phyloP scores from a whole-genome alignment of 92 coral and sea anemone species.

The Parazoanthus atlanticus region DNA sequence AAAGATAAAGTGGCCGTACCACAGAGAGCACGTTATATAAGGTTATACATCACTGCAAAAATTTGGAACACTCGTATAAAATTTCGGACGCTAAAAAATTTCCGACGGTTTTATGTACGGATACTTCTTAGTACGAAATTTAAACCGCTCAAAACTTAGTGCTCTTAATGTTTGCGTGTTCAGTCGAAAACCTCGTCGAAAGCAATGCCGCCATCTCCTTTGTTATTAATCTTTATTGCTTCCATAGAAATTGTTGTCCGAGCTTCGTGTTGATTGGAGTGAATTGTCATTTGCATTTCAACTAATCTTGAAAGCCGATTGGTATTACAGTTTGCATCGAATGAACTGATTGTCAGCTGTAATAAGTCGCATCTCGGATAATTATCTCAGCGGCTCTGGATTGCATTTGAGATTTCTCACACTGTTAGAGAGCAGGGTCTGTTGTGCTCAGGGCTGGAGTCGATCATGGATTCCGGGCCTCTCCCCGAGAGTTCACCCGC shows the following conservation, averaged over 20 bases:
- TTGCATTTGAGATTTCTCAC: neutral
- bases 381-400: neutral
- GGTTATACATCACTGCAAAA: too few species aligned
- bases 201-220: neutral
- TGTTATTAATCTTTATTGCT: neutral
- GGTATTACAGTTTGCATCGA: neutral
- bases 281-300: neutral
- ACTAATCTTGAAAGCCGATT: neutral
- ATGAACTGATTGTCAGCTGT: neutral
- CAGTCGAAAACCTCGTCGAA: neutral
- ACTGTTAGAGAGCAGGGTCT: neutral
- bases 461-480: slow-evolving; percentile 8
- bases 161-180: neutral
- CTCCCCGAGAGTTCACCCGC: neutral
- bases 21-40: too few species aligned
- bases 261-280: slow-evolving; percentile 1
- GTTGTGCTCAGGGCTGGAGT: neutral
- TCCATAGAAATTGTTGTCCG: neutral
- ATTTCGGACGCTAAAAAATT: too few species aligned
- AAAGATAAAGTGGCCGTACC: too few species aligned
- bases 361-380: neutral
- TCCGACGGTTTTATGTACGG: too few species aligned
- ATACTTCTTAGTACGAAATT: neutral
- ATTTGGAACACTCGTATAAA: too few species aligned
- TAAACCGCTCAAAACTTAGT: neutral